Conservation (phyloP, 2,797 vertebrate genomes). For the Pantherophis alleghaniensis region DNA sequence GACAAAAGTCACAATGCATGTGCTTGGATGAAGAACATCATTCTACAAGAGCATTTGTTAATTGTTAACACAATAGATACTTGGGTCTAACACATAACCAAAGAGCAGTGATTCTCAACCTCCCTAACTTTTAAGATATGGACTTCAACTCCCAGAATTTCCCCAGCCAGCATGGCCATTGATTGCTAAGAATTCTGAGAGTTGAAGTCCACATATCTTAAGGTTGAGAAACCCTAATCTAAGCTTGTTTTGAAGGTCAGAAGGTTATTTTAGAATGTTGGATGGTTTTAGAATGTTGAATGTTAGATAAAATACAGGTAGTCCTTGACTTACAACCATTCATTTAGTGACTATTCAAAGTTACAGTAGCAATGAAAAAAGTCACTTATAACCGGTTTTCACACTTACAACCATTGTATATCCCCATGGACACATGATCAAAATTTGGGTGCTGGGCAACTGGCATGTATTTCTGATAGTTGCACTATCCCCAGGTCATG, state of each 20-base stretch:
- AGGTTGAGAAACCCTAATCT: neutral
- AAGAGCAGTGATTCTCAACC: neutral
- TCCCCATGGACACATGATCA: neutral
- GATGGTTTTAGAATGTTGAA: neutral
- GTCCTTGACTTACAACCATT: neutral
- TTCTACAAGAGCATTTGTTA: neutral
- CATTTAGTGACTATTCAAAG: neutral
- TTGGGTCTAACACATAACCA: neutral
- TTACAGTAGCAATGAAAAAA: neutral
- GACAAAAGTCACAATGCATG: neutral
- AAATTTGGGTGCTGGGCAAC: neutral
- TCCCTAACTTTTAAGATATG: neutral
- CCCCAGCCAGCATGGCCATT: neutral
- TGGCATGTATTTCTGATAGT: neutral
- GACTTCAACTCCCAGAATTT: neutral
- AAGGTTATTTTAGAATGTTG: neutral
- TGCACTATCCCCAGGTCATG: neutral
- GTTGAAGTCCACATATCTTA: neutral
- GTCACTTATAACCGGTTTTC: neutral
- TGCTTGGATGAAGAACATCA: neutral
- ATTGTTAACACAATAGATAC: neutral
- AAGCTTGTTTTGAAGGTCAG: neutral
- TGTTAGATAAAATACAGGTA: neutral
- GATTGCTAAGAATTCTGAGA: neutral
- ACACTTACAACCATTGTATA: neutral